Evolutionary conservation across 2,113 vertebrate genomes (phyloP), one percentile per base, ranked within the genome.

Genomic region (Oostethus manadensis): DNA sequence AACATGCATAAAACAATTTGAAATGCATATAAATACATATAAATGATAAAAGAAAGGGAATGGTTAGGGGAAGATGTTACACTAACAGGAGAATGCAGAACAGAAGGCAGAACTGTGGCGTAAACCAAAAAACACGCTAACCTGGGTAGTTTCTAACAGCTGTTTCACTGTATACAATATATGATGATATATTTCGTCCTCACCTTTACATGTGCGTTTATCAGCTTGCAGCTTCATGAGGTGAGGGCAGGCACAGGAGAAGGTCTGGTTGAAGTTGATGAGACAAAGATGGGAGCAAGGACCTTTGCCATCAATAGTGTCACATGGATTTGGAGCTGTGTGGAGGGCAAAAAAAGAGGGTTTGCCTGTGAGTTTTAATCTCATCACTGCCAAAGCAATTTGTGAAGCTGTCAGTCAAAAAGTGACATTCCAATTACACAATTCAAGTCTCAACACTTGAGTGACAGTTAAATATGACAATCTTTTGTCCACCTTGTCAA

Each of bases 231-330:
- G 90, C 71, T 96, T 96, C 95, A 97, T 97, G 71, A 99, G 93
- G 76, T 99, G 96, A 16, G 96, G 95, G 26, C 96, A 99, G 73
- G 95, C 92, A 0, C 95, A 98, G 21, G 96, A 94, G 71, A 93
- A 88, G 0, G 92, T 93, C 69, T 94, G 92, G 74, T 98, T 96
- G 85, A 94, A 98, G 89, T 94, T 96, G 83, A 98, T 98, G 77
- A 98, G 92, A 70, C 96, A 98, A 9, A 98, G 90, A 72, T 98
- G 96, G 58, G 95, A 97, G 64, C 95, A 98, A 0, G 92, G 95
- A 2, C 95, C 92, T 66, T 89, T 90, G 43, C 95, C 95, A 1
- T 91, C 89, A 0, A 93, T 94, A 71, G 90, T 92, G 8, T 93
- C 94, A 21, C 96, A 98, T 0, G 96, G 96, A 60, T 98, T 98